These are phyloP conservation scores for Phylloscopus trochilus DNA, from an alignment of 2,113 vertebrate genomes.

Conservation along the genomic window DNA sequence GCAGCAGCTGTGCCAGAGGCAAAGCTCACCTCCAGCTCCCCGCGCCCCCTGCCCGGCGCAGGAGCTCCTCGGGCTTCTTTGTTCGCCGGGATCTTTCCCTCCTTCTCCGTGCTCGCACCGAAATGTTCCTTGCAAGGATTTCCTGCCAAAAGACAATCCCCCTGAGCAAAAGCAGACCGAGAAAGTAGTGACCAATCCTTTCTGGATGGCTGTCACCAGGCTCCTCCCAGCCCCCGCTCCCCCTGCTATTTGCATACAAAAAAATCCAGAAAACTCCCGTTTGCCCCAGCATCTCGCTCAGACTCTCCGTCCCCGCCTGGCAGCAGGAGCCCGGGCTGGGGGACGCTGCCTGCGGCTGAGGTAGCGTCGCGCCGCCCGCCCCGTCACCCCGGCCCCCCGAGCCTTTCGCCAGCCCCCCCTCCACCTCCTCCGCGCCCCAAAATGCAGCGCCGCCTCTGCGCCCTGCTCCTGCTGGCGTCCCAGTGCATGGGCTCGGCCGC, in stretches of 20 bases:
- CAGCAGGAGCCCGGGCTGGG: constrained; percentile 13
- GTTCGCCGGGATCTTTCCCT: background rate
- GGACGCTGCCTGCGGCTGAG: constrained; percentile 18
- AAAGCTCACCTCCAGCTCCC: background rate
- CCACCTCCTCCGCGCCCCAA: background rate
- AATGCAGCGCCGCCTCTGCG: constrained; percentile 62
- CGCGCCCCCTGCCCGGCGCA: background rate
- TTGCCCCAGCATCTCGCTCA: constrained; percentile 52
- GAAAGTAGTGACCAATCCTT: constrained; percentile 71
- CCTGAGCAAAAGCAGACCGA: constrained; percentile 36
- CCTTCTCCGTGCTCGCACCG: background rate
- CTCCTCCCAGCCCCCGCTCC: constrained; percentile 75
- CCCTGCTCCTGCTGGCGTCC: constrained; percentile 69
- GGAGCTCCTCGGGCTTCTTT: background rate
- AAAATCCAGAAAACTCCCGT: constrained; percentile 66
- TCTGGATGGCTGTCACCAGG: constrained; percentile 59
- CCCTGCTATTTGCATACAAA: constrained; percentile 75
- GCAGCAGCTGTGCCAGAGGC: background rate
- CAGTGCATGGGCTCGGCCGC: constrained; percentile 76
- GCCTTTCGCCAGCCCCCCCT: background rate
- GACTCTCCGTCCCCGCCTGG: constrained; percentile 37
- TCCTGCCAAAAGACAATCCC: constrained; percentile 64
- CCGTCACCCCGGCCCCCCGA: background rate
- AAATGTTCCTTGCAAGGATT: constrained; percentile 19
- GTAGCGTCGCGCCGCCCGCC: background rate